A percentile compares a stretch with the other conserved stretches of the same genome.
Conservation (phyloP, 2,797 vertebrate species). For the Coregonus ussuriensis region DNA sequence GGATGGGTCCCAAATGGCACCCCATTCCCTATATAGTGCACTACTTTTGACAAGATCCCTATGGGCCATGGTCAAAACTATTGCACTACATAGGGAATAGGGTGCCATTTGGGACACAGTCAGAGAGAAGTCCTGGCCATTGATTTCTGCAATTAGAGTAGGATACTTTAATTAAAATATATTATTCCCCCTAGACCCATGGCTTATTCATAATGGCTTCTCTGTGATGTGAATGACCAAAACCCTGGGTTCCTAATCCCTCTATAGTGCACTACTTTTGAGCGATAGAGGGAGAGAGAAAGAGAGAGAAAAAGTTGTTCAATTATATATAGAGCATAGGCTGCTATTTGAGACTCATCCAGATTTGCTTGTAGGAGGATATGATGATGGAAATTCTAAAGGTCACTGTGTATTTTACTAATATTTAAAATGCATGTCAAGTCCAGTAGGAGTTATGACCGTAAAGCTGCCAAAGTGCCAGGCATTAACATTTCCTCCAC, state of each 20-base stretch:
- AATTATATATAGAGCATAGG: neutral
- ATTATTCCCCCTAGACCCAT: neutral
- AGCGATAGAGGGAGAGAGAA: neutral
- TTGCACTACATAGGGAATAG: neutral
- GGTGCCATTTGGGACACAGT: neutral
- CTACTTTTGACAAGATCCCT: neutral
- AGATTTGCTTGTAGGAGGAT: neutral
- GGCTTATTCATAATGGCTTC: constrained; percentile 21
- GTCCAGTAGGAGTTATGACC: constrained; percentile 26
- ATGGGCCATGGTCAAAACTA: neutral
- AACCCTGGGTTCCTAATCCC: neutral
- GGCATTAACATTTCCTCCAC: constrained; percentile 33
- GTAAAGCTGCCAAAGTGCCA: constrained; percentile 25
- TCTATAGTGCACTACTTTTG: neutral
- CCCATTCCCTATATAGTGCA: neutral
- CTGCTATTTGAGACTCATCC: neutral
- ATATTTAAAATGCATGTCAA: constrained; percentile 28
- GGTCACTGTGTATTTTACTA: constrained; percentile 29
- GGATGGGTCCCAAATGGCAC: neutral
- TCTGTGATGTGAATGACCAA: constrained; percentile 14
- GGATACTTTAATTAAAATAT: neutral
- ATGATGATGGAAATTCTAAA: constrained; percentile 13
- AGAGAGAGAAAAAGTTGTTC: too few relatives aligned
- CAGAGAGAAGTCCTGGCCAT: constrained; percentile 4
- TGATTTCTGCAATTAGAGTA: constrained; percentile 42